A percentile compares a stretch with the other conserved stretches of the same genome.
Conservation (phyloP, 1,140 invertebrate species). For the Phthorimaea operculella region DNA sequence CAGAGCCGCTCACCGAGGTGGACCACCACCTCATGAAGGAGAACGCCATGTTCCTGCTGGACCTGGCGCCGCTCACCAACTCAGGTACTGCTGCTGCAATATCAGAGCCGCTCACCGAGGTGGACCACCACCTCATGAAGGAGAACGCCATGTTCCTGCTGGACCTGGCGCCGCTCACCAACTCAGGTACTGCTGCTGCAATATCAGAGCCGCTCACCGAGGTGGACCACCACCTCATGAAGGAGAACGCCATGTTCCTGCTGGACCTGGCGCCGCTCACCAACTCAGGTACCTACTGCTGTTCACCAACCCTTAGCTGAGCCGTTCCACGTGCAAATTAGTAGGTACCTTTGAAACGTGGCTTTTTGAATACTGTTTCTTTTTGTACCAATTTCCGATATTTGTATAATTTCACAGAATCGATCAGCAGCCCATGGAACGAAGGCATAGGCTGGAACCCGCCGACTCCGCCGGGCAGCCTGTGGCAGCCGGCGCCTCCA, state of each 20-base stretch:
- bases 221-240: constrained; percentile 83
- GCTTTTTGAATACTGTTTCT: no score
- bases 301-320: no score
- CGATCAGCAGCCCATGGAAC: constrained; percentile 25
- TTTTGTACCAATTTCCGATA: no score
- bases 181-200: no score
- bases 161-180: constrained; percentile 82
- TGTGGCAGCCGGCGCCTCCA: constrained; percentile 73
- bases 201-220: no score
- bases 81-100: no score
- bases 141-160: constrained; percentile 96
- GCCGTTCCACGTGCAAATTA: no score
- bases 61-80: constrained; percentile 80
- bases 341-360: no score
- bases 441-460: constrained; percentile 34
- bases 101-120: no score
- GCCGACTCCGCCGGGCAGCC: constrained; percentile 57
- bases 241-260: constrained; percentile 94
- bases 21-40: constrained; percentile 87
- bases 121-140: constrained; percentile 85
- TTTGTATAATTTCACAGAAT: constrained; percentile 21
- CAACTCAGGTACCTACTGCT: constrained; percentile 14
- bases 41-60: constrained; percentile 94
- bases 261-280: constrained; percentile 86
- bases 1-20: no score